Percentiles rank a stretch among this genome's conserved stretches.
phyloP scores from a whole-genome alignment of 2,888 invertebrate species.

The Chromoteleia sp. region DNA sequence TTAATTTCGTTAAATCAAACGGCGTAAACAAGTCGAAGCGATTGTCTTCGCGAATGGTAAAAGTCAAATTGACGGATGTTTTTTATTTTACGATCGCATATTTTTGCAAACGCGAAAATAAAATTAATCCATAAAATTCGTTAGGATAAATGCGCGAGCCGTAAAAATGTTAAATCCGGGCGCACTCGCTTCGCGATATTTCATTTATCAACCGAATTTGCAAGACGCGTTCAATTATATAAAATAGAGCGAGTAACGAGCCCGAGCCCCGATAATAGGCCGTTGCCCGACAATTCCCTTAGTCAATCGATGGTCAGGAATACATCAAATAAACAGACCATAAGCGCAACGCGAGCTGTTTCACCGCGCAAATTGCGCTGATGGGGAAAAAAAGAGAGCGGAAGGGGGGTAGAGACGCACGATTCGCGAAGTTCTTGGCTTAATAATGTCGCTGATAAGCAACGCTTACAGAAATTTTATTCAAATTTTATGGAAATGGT shows the following conservation, averaged over 20 bases:
- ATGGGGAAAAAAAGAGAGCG: conserved; percentile 12
- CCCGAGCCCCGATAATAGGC: conserved; percentile 46
- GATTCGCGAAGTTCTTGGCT: conserved; percentile 13
- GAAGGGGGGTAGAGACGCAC: neutral
- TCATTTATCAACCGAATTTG: conserved; percentile 35
- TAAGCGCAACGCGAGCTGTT: conserved; percentile 44
- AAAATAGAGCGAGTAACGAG: conserved; percentile 50
- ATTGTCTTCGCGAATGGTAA: too few relatives aligned
- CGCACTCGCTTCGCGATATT: neutral
- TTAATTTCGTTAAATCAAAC: too few relatives aligned
- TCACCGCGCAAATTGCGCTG: conserved; percentile 22
- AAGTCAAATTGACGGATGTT: too few relatives aligned
- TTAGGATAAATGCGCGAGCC: conserved; percentile 4
- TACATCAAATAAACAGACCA: conserved; percentile 62
- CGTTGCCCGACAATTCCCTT: conserved; percentile 51
- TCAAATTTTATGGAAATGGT: conserved; percentile 35
- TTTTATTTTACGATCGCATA: too few relatives aligned
- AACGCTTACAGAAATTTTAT: conserved; percentile 42
- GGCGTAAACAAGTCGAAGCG: too few relatives aligned
- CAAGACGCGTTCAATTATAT: conserved; percentile 38
- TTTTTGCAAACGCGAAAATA: too few relatives aligned
- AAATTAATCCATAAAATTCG: conserved; percentile 7
- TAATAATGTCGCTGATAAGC: conserved; percentile 40
- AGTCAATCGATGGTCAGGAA: conserved; percentile 62
- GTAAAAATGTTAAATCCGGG: neutral